Evolutionary conservation across 2,113 vertebrate species (phyloP).

Genomic region (Oceanites oceanicus): DNA sequence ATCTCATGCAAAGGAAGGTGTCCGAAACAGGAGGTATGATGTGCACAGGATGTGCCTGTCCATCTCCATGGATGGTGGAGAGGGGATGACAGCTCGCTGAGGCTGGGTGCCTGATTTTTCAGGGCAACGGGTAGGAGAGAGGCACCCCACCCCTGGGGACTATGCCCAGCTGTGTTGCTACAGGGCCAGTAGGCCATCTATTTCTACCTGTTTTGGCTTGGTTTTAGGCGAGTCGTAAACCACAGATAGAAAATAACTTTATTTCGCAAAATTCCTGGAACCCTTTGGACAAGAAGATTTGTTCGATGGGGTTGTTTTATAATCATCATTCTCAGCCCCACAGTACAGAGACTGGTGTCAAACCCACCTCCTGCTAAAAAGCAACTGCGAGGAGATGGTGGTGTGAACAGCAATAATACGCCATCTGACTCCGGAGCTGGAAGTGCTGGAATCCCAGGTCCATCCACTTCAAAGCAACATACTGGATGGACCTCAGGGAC

Average conservation of each 20-base stretch:
- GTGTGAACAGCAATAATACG: not conserved
- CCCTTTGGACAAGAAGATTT: not conserved
- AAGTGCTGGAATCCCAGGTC: not conserved
- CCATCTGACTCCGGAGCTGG: rapidly evolving
- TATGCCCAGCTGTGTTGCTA: not conserved
- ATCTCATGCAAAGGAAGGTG: not conserved
- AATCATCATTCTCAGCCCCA: not conserved
- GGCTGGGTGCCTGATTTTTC: not conserved
- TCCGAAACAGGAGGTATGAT: not conserved
- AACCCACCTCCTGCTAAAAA: not conserved
- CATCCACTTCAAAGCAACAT: not conserved
- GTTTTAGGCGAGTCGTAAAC: not conserved
- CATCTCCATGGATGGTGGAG: not conserved
- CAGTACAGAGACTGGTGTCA: not conserved
- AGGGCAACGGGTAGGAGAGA: not conserved
- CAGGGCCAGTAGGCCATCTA: not conserved
- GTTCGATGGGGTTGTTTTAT: not conserved
- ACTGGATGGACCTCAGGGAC: not conserved
- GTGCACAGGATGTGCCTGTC: not conserved
- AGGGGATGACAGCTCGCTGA: not conserved
- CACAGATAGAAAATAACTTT: not conserved
- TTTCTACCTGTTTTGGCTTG: not conserved
- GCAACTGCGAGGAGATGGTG: not conserved
- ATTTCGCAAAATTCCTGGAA: not conserved
- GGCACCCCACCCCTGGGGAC: not conserved